phyloP scores from a whole-genome alignment of 2,797 vertebrate species.

The Sebastes melanostomus region DNA sequence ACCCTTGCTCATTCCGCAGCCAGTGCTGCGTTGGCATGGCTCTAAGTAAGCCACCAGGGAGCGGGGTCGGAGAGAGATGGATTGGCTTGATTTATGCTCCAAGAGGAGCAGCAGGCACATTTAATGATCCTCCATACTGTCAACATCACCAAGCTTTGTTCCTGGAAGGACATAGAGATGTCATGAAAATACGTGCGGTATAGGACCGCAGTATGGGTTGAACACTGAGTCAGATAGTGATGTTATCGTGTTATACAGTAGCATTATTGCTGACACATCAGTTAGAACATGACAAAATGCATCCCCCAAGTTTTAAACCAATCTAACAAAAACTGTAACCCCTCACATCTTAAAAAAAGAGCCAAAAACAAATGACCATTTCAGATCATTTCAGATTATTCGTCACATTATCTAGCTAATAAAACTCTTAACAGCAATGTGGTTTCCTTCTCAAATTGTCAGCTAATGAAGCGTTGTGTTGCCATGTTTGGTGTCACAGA shows the following conservation, averaged over 20 bases:
- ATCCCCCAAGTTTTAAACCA: neutral
- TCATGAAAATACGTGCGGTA: constrained; percentile 43
- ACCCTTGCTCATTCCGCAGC: constrained; percentile 71
- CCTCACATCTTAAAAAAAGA: neutral
- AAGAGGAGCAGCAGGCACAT: constrained; percentile 71
- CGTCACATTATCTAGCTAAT: neutral
- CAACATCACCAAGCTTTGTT: constrained; percentile 63
- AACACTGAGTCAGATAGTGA: neutral
- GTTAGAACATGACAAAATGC: no score
- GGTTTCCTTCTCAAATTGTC: neutral
- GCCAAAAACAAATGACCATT: neutral
- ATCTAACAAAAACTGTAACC: neutral
- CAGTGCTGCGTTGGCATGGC: constrained; percentile 75
- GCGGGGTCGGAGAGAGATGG: constrained; percentile 69
- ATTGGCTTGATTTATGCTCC: constrained; percentile 82
- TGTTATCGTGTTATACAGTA: neutral
- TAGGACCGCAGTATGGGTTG: neutral
- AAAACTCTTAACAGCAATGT: neutral
- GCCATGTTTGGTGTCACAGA: neutral
- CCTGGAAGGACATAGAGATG: constrained; percentile 60
- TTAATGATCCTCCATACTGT: constrained; percentile 73
- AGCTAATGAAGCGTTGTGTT: neutral
- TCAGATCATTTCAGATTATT: neutral
- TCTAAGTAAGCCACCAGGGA: constrained; percentile 79
- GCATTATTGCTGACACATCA: neutral